These are phyloP conservation scores for Stictocephala bisonia DNA, from an alignment of 2,888 invertebrate genomes.

Conservation along the genomic window DNA sequence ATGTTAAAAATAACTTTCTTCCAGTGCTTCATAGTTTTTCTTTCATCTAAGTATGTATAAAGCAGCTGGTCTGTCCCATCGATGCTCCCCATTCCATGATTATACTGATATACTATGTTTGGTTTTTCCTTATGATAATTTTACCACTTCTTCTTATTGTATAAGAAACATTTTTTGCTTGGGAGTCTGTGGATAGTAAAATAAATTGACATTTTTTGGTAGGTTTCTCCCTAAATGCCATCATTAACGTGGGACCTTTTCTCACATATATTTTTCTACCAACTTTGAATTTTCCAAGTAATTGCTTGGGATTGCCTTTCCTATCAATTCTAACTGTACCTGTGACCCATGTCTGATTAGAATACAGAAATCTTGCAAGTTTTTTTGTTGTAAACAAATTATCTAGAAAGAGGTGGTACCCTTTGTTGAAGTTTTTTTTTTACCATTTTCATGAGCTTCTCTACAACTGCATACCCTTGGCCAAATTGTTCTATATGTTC, in stretches of 20 bases:
- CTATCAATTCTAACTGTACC: too few species aligned
- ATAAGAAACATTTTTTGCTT: conserved; percentile 4
- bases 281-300: conserved; percentile 6
- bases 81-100: conserved; percentile 22
- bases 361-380: not conserved
- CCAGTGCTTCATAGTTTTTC: conserved; percentile 31
- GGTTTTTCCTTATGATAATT: conserved; percentile 9
- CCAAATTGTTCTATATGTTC: not conserved
- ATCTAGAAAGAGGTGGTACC: not conserved
- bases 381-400: not conserved
- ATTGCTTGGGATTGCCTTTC: not conserved
- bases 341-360: too few species aligned
- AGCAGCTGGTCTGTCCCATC: conserved; percentile 25
- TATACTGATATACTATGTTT: conserved; percentile 10
- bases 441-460: not conserved
- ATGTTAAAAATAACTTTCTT: conserved; percentile 24
- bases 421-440: too few species aligned
- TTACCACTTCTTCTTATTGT: conserved; percentile 3
- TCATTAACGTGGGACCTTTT: too few species aligned
- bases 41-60: conserved; percentile 16
- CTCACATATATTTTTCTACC: not conserved
- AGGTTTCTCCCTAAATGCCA: not conserved
- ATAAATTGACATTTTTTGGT: conserved; percentile 13
- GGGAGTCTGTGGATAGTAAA: not conserved
- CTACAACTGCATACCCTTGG: not conserved